phyloP scores from a whole-genome alignment of 2,113 vertebrate genomes.

The Scophthalmus maximus region DNA sequence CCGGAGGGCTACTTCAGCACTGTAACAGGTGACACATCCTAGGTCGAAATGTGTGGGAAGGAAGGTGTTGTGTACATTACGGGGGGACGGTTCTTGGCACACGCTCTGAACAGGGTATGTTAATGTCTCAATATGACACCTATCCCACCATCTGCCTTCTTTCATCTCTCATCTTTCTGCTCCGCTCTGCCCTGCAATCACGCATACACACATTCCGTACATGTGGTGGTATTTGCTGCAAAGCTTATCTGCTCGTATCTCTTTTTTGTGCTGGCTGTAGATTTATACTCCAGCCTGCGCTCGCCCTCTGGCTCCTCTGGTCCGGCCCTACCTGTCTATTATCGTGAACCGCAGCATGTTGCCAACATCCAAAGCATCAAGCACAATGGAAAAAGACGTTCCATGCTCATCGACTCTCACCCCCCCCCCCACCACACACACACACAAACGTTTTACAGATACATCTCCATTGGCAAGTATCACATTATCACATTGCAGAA shows the following conservation, averaged over 20 bases:
- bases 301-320: conserved; percentile 9
- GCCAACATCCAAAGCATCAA: conserved; percentile 40
- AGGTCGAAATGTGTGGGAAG: conserved; percentile 1
- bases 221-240: neutral
- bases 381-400: conserved; percentile 45
- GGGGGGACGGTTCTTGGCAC: conserved; percentile 7
- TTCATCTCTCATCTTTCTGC: neutral
- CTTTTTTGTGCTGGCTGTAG: neutral
- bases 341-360: conserved; percentile 33
- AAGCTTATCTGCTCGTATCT: conserved; percentile 12
- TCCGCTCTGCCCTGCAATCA: neutral
- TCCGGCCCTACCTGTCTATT: conserved; percentile 37
- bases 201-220: neutral
- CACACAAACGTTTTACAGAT: too few relatives aligned
- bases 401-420: conserved; percentile 42
- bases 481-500: too few relatives aligned
- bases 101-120: conserved; percentile 12
- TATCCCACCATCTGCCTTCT: conserved; percentile 33
- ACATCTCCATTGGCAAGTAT: too few relatives aligned
- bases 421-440: conserved; percentile 11
- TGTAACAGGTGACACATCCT: conserved; percentile 25
- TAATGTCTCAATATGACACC: conserved; percentile 35
- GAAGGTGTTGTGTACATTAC: conserved; percentile 12
- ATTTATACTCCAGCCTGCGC: neutral
- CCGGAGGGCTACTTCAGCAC: neutral